Conservation (phyloP, 2,113 vertebrate species). For the Acanthochromis polyacanthus region DNA sequence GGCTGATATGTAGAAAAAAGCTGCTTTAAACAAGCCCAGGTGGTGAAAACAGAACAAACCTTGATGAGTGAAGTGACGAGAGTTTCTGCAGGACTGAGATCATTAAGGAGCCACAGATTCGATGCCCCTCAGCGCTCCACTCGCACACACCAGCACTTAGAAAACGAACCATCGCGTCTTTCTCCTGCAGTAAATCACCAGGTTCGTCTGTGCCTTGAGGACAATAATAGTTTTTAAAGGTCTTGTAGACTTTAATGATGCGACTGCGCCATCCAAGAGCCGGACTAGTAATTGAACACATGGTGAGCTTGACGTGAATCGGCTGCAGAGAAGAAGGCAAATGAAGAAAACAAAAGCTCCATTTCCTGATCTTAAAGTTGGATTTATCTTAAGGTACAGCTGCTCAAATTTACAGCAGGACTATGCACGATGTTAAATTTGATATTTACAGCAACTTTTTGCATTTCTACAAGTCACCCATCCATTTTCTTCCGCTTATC, state of each 20-base stretch:
- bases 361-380: neutral
- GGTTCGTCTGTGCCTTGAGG: slow-evolving; percentile 50
- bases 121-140: neutral
- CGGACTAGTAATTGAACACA: slow-evolving; percentile 55
- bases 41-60: slow-evolving; percentile 21
- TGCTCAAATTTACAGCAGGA: neutral
- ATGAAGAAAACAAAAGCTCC: neutral
- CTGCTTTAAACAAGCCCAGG: slow-evolving; percentile 18
- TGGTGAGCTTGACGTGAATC: slow-evolving; percentile 20
- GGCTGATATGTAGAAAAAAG: slow-evolving; percentile 10
- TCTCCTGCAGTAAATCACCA: slow-evolving; percentile 66
- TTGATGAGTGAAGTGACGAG: neutral
- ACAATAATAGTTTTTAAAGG: slow-evolving; percentile 63
- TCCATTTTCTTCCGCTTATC: too few relatives aligned
- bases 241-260: slow-evolving; percentile 43
- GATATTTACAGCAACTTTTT: too few relatives aligned
- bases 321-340: slow-evolving; percentile 9
- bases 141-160: slow-evolving; percentile 26
- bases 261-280: slow-evolving; percentile 29
- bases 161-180: slow-evolving; percentile 29
- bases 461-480: too few relatives aligned
- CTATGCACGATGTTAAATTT: neutral
- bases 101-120: slow-evolving; percentile 31
- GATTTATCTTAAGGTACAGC: neutral
- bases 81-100: slow-evolving; percentile 40